These are phyloP conservation scores for Drosophila grimshawi DNA, from an alignment of 1,140 invertebrate genomes.

Conservation along the genomic window DNA sequence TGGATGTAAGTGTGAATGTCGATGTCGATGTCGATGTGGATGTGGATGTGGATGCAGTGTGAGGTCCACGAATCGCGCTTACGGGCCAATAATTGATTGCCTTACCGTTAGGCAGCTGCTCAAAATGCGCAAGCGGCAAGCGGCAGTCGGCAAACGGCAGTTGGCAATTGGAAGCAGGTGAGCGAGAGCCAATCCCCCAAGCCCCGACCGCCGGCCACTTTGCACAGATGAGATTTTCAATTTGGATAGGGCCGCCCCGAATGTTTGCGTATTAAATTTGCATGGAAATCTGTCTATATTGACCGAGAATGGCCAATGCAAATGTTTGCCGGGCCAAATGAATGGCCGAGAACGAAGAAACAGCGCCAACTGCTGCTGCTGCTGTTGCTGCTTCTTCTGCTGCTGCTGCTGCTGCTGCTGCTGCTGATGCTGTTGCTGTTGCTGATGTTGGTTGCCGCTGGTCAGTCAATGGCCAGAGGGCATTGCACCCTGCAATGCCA, in stretches of 20 bases:
- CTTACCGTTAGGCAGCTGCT: slow-evolving; percentile 68
- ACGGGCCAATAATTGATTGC: slow-evolving; percentile 79
- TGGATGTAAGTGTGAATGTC: not conserved
- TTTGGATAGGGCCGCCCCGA: slow-evolving; percentile 75
- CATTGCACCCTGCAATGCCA: slow-evolving; percentile 55
- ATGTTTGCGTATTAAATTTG: slow-evolving; percentile 84
- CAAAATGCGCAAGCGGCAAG: slow-evolving; percentile 44
- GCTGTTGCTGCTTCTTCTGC: not conserved
- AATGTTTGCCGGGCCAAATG: slow-evolving; percentile 80
- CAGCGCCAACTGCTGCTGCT: slow-evolving; percentile 29
- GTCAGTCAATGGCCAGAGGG: slow-evolving; percentile 48
- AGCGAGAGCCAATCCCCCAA: slow-evolving; percentile 43
- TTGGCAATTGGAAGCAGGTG: slow-evolving; percentile 28
- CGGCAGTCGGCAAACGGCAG: not conserved
- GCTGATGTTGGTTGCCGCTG: not conserved
- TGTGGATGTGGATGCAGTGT: slow-evolving; percentile 15
- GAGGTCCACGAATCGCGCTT: slow-evolving; percentile 33
- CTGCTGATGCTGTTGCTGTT: not conserved
- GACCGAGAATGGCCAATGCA: slow-evolving; percentile 83
- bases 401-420: slow-evolving; percentile 17
- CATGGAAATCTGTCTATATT: slow-evolving; percentile 84
- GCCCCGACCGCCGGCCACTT: slow-evolving; percentile 53
- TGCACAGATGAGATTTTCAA: slow-evolving; percentile 83
- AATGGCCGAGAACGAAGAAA: slow-evolving; percentile 61
- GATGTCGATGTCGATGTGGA: slow-evolving; percentile 9